Conservation (phyloP, 2,113 vertebrate species). For the Brienomyrus brachyistius region DNA sequence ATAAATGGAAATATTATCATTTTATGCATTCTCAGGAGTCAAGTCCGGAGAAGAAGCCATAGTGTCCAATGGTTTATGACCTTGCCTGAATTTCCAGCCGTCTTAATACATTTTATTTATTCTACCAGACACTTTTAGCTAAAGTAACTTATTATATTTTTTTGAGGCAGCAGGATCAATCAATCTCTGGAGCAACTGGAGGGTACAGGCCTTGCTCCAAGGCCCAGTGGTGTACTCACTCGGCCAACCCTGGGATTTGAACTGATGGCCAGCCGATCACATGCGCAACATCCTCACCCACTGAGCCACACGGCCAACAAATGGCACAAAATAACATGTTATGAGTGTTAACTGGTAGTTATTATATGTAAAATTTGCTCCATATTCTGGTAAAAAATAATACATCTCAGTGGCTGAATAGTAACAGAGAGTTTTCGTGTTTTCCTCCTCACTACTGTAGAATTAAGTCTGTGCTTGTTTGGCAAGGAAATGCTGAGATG, state of each 20-base stretch:
- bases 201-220: not conserved
- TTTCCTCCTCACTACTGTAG: not conserved
- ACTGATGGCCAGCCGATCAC: not conserved
- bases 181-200: not conserved
- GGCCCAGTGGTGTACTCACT: not conserved
- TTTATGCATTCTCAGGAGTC: not conserved
- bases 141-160: not conserved
- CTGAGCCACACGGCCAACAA: not conserved
- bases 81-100: not conserved
- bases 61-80: not conserved
- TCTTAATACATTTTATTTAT: not conserved
- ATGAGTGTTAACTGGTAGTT: not conserved
- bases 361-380: not conserved
- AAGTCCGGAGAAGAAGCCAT: not conserved
- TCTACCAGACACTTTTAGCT: not conserved
- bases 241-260: not conserved
- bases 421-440: not conserved
- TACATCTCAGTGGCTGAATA: not conserved
- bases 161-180: not conserved
- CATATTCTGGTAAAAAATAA: not conserved
- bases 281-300: not conserved
- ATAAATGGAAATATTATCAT: conserved; percentile 17
- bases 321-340: not conserved
- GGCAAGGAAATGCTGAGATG: not conserved
- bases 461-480: not conserved